Percentiles rank a stretch among this genome's conserved stretches.
Evolutionary conservation across 53 echinoderm and acorn worm species (phyloP).

Genomic region (Apostichopus leukothele): DNA sequence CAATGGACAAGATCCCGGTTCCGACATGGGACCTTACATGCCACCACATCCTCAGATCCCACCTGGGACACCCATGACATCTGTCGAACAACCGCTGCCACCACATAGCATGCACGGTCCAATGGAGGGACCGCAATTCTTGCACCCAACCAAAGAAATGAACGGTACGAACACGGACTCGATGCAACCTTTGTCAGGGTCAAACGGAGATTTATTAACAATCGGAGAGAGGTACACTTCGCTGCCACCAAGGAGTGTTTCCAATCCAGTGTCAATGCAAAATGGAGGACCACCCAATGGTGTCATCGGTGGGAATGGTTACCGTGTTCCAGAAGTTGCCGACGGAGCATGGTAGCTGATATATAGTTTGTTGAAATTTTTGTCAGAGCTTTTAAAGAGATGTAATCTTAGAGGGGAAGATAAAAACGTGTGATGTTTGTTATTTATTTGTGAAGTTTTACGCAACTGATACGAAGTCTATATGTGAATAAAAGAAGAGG

Average conservation of each 20-base stretch:
- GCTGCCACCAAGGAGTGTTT: constrained; percentile 36
- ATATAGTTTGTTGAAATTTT: not conserved
- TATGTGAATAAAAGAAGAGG: constrained; percentile 16
- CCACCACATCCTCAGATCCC: constrained; percentile 59
- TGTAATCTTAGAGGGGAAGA: not conserved
- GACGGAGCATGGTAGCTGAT: constrained; percentile 38
- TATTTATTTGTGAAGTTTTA: constrained; percentile 49
- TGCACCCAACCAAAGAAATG: constrained; percentile 73
- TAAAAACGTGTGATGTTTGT: constrained; percentile 36
- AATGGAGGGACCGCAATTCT: constrained; percentile 64
- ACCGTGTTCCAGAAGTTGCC: constrained; percentile 39
- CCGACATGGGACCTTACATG: constrained; percentile 49
- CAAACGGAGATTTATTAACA: constrained; percentile 56
- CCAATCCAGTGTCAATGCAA: constrained; percentile 35
- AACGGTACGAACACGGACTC: constrained; percentile 74
- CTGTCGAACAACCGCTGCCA: constrained; percentile 70
- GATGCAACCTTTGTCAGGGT: constrained; percentile 54
- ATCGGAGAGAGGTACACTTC: constrained; percentile 43
- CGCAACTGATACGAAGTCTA: constrained; percentile 39
- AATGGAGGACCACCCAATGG: constrained; percentile 43
- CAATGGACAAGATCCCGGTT: constrained; percentile 28
- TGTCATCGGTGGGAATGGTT: constrained; percentile 46
- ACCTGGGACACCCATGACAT: constrained; percentile 66
- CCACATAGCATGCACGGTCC: constrained; percentile 75
- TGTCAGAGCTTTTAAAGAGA: not conserved